These are phyloP conservation scores for Tragulus kanchil DNA, from an alignment of 2,113 vertebrate species.

Conservation along the genomic window DNA sequence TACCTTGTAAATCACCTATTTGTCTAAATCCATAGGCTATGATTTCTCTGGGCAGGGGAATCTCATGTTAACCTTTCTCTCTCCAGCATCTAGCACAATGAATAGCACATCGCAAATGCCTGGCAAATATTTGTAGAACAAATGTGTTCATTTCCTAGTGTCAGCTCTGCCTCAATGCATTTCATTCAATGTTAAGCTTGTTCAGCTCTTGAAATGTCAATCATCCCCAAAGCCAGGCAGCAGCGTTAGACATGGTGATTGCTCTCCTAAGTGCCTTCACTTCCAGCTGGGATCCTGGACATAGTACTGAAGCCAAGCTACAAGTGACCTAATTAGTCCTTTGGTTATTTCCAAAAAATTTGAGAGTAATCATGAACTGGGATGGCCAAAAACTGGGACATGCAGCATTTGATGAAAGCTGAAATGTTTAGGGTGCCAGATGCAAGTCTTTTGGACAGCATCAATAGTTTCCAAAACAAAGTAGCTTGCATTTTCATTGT, in stretches of 20 bases:
- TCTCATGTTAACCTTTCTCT: slow-evolving; percentile 52
- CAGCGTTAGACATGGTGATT: slow-evolving; percentile 74
- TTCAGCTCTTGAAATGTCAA: slow-evolving; percentile 72
- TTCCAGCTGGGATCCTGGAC: slow-evolving; percentile 73
- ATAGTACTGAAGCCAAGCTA: slow-evolving; percentile 49
- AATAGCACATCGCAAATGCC: slow-evolving; percentile 17
- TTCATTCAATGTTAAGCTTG: slow-evolving; percentile 68
- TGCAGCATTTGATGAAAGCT: slow-evolving; percentile 57
- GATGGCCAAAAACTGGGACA: slow-evolving; percentile 69
- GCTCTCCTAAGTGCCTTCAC: slow-evolving; percentile 68
- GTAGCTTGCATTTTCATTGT: slow-evolving; percentile 78
- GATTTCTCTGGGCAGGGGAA: background rate
- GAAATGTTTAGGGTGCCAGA: slow-evolving; percentile 69
- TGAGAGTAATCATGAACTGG: slow-evolving; percentile 64
- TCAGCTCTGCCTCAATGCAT: slow-evolving; percentile 73
- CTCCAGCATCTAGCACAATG: slow-evolving; percentile 45
- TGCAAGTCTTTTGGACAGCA: slow-evolving; percentile 71
- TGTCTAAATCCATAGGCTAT: background rate
- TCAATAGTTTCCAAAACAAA: slow-evolving; percentile 76
- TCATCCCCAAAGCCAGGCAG: slow-evolving; percentile 71
- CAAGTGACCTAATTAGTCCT: slow-evolving; percentile 81
- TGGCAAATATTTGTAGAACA: slow-evolving; percentile 71
- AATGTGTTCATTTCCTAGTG: slow-evolving; percentile 73
- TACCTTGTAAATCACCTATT: background rate
- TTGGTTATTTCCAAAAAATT: slow-evolving; percentile 70